Evolutionary conservation across 2,113 vertebrate genomes (phyloP).

Genomic region (Mirounga angustirostris): DNA sequence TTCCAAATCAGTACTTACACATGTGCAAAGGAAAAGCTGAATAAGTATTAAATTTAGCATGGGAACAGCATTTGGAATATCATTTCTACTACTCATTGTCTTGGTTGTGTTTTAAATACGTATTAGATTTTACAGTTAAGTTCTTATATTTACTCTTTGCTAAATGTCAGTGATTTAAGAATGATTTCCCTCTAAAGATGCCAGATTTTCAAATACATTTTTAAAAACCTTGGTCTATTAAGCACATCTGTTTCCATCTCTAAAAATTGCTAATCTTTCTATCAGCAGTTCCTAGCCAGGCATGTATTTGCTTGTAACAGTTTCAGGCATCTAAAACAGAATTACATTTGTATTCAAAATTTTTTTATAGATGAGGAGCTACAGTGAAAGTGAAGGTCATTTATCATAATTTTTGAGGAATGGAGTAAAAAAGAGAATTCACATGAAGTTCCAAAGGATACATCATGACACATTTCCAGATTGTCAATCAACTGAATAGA

Average conservation of each 20-base stretch:
- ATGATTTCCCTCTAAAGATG: conserved; percentile 27
- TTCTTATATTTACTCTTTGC: conserved; percentile 6
- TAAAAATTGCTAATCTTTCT: conserved; percentile 43
- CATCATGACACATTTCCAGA: background rate
- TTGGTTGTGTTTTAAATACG: conserved; percentile 37
- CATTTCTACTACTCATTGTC: background rate
- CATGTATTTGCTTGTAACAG: conserved; percentile 20
- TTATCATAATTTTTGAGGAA: background rate
- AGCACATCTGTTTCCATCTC: conserved; percentile 35
- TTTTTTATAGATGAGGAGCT: background rate
- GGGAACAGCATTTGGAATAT: background rate
- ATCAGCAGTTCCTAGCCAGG: conserved; percentile 5
- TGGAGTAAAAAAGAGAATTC: background rate
- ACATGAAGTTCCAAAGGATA: background rate
- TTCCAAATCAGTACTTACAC: conserved; percentile 52
- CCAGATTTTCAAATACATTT: conserved; percentile 47
- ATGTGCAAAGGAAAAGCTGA: conserved; percentile 27
- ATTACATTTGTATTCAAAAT: background rate
- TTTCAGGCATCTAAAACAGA: conserved; percentile 45
- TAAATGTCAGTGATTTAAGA: conserved; percentile 59
- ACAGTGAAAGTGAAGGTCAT: background rate
- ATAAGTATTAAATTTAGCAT: background rate
- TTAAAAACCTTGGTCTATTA: background rate
- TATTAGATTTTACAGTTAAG: conserved; percentile 48
- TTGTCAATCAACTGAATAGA: background rate